Percentiles rank a stretch among this genome's conserved stretches.
These are phyloP conservation scores for Gadus macrocephalus DNA, from an alignment of 2,113 vertebrate species.

Conservation along the genomic window DNA sequence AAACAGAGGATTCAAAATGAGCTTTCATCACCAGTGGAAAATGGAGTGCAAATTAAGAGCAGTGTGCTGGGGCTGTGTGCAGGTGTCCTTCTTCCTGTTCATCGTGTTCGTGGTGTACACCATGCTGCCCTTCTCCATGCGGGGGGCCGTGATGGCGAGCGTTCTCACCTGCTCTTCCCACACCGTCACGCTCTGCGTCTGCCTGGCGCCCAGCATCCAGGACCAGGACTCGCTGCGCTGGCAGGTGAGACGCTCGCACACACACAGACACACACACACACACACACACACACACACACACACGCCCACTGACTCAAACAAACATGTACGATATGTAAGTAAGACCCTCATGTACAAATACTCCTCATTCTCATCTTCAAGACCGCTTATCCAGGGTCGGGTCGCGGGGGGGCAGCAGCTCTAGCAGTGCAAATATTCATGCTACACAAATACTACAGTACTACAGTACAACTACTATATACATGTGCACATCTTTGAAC, in stretches of 20 bases:
- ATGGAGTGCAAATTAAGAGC: too few species aligned
- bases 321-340: neutral
- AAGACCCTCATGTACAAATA: neutral
- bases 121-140: conserved; percentile 97
- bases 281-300: neutral
- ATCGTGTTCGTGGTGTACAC: conserved; percentile 98
- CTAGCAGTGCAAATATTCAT: too few species aligned
- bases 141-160: conserved; percentile 90
- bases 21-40: too few species aligned
- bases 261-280: neutral
- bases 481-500: too few species aligned
- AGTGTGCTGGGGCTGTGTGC: conserved; percentile 14
- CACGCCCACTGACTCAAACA: neutral
- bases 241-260: conserved; percentile 75
- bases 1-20: too few species aligned
- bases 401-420: too few species aligned
- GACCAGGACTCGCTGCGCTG: conserved; percentile 85
- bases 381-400: too few species aligned
- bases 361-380: neutral
- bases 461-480: too few species aligned
- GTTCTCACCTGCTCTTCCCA: conserved; percentile 88
- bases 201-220: conserved; percentile 71
- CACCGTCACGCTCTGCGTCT: conserved; percentile 86
- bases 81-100: conserved; percentile 98
- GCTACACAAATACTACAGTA: too few species aligned